Conservation (phyloP, 2,113 vertebrate species). For the Chloroceryle aenea region DNA sequence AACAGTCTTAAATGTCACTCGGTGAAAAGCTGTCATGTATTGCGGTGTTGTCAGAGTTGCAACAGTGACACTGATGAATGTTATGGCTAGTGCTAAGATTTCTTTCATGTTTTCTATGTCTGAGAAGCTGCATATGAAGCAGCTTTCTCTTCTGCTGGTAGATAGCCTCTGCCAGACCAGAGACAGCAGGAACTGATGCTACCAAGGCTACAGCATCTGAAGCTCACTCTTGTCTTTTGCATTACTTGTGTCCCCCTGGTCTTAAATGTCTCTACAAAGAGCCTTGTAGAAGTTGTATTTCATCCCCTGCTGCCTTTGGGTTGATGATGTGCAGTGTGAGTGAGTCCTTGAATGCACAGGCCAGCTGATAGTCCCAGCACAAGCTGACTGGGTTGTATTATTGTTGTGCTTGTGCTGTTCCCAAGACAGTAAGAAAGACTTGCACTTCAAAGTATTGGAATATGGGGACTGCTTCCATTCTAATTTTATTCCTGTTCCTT, state of each 20-base stretch:
- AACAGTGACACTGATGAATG: rapidly evolving
- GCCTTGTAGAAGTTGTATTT: background rate
- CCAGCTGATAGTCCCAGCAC: background rate
- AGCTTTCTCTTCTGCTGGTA: background rate
- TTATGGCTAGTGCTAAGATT: rapidly evolving
- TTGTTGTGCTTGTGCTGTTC: background rate
- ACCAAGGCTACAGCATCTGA: background rate
- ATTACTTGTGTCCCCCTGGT: background rate
- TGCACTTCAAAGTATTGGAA: background rate
- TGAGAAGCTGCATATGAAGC: background rate
- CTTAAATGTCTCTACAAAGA: background rate
- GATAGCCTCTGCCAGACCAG: background rate
- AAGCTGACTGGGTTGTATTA: background rate
- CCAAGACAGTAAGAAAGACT: background rate
- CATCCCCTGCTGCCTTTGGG: background rate
- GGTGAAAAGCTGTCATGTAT: rapidly evolving
- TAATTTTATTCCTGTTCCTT: background rate
- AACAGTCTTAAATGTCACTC: rapidly evolving
- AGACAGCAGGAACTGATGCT: rapidly evolving
- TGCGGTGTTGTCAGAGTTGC: background rate
- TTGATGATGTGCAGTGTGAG: background rate
- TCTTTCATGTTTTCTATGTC: background rate
- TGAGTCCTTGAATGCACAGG: rapidly evolving
- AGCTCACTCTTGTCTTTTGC: rapidly evolving
- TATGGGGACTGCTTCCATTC: background rate